A percentile compares a stretch with the other conserved stretches of the same genome.
phyloP scores from a whole-genome alignment of 2,888 invertebrate species.

The Polia nebulosa region DNA sequence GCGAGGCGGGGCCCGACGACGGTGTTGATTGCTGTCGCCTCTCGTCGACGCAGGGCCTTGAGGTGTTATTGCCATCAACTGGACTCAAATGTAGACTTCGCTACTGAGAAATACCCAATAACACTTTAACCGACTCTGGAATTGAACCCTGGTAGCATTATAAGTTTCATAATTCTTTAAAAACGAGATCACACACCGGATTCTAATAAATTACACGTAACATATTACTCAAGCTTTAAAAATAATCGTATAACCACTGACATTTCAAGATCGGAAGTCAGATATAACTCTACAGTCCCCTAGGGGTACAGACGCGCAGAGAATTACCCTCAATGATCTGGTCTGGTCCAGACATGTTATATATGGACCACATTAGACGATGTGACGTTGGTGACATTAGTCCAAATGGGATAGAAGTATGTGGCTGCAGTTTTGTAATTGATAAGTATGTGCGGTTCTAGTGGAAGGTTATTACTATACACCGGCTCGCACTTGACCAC shows the following conservation, averaged over 20 bases:
- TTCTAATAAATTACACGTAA: slow-evolving; percentile 5
- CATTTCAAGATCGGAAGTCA: slow-evolving; percentile 35
- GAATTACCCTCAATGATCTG: slow-evolving; percentile 62
- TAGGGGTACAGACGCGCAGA: slow-evolving; percentile 30
- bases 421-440: slow-evolving; percentile 10
- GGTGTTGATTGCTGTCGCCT: too few species aligned
- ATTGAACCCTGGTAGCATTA: too few species aligned
- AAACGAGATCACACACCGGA: slow-evolving; percentile 8
- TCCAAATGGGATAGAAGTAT: slow-evolving; percentile 17
- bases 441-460: background rate
- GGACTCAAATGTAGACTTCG: too few species aligned
- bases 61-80: too few species aligned
- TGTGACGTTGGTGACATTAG: slow-evolving; percentile 52
- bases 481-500: too few species aligned
- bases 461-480: too few species aligned
- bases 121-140: too few species aligned
- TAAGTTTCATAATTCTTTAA: background rate
- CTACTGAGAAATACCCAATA: too few species aligned
- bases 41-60: too few species aligned
- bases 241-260: slow-evolving; percentile 16
- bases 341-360: slow-evolving; percentile 44
- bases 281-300: slow-evolving; percentile 44
- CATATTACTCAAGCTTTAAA: slow-evolving; percentile 2
- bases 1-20: too few species aligned
- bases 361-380: slow-evolving; percentile 44